Conservation (phyloP, 2,113 vertebrate species). For the Pelvicachromis taeniatus region DNA sequence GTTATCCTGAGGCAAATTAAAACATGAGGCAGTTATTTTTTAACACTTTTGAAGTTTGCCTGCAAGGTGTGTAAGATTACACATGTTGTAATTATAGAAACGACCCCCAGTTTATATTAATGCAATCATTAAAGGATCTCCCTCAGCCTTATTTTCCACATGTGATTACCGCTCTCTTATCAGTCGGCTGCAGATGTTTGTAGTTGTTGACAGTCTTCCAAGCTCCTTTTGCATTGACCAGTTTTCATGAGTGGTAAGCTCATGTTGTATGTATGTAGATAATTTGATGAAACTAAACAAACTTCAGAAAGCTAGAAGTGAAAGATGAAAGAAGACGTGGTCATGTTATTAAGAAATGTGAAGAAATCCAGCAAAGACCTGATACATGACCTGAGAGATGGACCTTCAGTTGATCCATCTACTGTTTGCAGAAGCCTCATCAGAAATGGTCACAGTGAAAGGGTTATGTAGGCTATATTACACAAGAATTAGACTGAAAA, state of each 20-base stretch:
- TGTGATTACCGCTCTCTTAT: neutral
- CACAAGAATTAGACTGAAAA: neutral
- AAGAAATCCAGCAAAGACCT: too few species aligned
- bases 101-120: neutral
- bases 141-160: neutral
- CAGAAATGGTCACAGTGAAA: neutral
- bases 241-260: neutral
- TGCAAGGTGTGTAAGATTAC: neutral
- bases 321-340: accelerated
- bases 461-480: accelerated
- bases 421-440: neutral
- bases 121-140: neutral
- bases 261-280: neutral
- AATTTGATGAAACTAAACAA: neutral
- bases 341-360: neutral
- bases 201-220: neutral
- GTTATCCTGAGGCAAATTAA: neutral
- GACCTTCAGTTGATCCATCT: neutral
- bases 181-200: neutral
- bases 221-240: accelerated
- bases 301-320: neutral
- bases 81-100: conserved; percentile 11
- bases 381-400: neutral
- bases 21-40: neutral
- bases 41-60: neutral